Percentiles rank a stretch among this genome's conserved stretches.
Evolutionary conservation across 1,140 invertebrate species (phyloP).

Genomic region (Chelonus insularis): DNA sequence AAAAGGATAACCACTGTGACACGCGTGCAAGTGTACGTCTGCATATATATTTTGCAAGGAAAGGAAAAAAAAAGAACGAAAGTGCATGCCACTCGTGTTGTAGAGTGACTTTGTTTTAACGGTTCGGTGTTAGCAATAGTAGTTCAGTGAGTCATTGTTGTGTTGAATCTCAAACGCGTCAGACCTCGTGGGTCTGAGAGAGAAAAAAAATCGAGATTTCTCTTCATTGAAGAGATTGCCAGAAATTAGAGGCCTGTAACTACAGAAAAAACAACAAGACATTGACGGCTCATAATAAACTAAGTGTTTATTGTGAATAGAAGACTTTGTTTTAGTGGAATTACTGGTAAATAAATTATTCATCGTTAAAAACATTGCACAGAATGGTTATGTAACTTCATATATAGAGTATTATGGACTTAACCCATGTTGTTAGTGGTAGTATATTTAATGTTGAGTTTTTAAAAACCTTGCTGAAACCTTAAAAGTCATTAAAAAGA

Average conservation of each 20-base stretch:
- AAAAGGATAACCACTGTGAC: not conserved
- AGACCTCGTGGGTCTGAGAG: not conserved
- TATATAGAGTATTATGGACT: too few relatives aligned
- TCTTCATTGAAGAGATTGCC: not conserved
- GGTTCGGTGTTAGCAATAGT: not conserved
- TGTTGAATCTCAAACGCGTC: not conserved
- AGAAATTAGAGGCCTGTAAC: not conserved
- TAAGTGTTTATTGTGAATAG: too few relatives aligned
- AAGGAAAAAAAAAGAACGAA: not conserved
- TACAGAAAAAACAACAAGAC: not conserved
- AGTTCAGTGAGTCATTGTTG: not conserved
- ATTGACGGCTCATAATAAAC: too few relatives aligned
- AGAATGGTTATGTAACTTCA: too few relatives aligned
- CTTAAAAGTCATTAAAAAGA: too few relatives aligned
- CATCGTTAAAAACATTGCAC: too few relatives aligned
- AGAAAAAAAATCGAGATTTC: not conserved
- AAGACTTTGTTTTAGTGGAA: too few relatives aligned
- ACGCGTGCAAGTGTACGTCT: slow-evolving; percentile 10
- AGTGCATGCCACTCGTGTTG: slow-evolving; percentile 3
- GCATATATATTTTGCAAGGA: not conserved
- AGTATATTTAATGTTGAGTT: too few relatives aligned
- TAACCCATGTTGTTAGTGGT: too few relatives aligned
- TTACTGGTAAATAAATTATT: too few relatives aligned
- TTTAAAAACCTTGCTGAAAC: too few relatives aligned
- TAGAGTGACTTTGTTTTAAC: not conserved